Percentiles rank a stretch among this genome's conserved stretches.
Conservation (phyloP, 2,113 vertebrate genomes). For the Semnornis frantzii region DNA sequence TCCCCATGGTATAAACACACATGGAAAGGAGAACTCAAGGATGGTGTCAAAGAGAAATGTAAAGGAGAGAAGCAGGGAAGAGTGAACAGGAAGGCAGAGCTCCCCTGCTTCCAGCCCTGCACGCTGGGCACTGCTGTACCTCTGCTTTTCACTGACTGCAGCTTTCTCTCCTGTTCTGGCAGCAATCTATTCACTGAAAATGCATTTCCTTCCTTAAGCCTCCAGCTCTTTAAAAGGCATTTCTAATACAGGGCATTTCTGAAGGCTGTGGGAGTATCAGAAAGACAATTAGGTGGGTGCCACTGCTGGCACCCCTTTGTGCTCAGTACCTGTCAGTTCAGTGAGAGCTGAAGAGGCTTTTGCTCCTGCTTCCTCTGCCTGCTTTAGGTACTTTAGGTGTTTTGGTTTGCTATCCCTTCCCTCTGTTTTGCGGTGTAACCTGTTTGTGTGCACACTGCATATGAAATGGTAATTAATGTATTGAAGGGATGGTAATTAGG, state of each 20-base stretch:
- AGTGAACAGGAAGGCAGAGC: neutral
- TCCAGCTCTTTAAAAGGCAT: neutral
- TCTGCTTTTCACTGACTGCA: neutral
- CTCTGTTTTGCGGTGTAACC: neutral
- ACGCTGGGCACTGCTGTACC: accelerated
- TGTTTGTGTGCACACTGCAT: neutral
- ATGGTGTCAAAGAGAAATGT: neutral
- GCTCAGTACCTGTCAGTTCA: neutral
- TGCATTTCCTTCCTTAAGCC: neutral
- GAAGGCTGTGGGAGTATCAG: neutral
- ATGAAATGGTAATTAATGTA: conserved; percentile 2
- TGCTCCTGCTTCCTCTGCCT: neutral
- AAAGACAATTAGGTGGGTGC: neutral
- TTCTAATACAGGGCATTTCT: neutral
- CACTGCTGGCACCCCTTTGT: neutral
- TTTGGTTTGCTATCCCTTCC: neutral
- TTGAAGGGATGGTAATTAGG: neutral
- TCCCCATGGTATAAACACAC: neutral
- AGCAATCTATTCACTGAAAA: neutral
- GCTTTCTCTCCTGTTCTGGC: neutral
- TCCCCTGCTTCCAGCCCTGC: neutral
- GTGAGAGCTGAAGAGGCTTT: neutral
- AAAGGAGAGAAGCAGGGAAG: neutral
- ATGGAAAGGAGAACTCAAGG: conserved; percentile 36
- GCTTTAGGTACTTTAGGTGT: neutral